Base-by-base conservation (phyloP, 2,113 vertebrate species). In the Cranoglanis bouderius region DNA sequence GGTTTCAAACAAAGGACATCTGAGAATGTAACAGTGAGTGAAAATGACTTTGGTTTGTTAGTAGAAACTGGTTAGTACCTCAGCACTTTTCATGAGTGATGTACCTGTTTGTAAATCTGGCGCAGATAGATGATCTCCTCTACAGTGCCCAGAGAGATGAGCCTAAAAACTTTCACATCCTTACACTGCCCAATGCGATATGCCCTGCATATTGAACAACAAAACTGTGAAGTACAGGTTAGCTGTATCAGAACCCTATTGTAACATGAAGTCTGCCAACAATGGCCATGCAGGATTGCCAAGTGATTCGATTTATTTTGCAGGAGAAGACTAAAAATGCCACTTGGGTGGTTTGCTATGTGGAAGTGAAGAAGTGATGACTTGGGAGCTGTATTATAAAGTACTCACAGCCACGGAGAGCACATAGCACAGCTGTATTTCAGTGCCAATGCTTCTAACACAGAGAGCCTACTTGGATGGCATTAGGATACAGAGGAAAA, bases 71-170 rank as follows among this genome's bases (percentile, higher is more conserved):
- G 74, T 46, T 46, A 75, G 24, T 26, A 24, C 74, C 26, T 1
- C 24, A 78, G 21, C 24, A 85, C 2, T 24, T 61, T 89, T 75
- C 6, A 59, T 12, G 4, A 51, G 43, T 49, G 57, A 26, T 38
- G 8, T 95, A 99, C 98, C 97, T 99, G 98, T 91, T 99, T 99
- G 92, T 99, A 99, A 90, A 99, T 91, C 91, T 99, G 98, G 55
- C 98, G 95, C 91, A 99, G 95, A 89, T 99, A 99, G 92, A 99
- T 98, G 55, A 99, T 94, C 91, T 99, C 98, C 89, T 99, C 98
- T 90, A 99, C 97, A 4, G 98, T 99, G 55, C 98, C 98, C 95
- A 99, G 91, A 19, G 98, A 98, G 92, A 99, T 97, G 40, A 99
- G 91, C 81, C 98, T 94, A 74, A 99, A 96, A 8, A 99, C 98